Conservation (phyloP, 2,888 invertebrate species). For the Amiota communis region DNA sequence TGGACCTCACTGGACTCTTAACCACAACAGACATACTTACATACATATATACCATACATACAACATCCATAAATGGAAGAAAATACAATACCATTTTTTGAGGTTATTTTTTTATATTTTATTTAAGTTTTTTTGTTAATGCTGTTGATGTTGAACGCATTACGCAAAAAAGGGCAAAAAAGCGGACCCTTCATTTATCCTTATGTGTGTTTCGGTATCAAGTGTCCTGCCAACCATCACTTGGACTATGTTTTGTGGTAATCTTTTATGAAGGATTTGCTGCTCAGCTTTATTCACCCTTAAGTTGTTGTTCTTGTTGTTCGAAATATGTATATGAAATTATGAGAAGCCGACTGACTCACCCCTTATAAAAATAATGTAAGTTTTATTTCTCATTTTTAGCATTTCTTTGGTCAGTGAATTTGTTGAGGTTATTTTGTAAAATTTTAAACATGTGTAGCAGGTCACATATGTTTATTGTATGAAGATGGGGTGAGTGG, state of each 20-base stretch:
- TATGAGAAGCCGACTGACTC: background rate
- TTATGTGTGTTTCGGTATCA: slow-evolving; percentile 49
- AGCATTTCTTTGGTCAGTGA: slow-evolving; percentile 35
- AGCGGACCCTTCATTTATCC: slow-evolving; percentile 24
- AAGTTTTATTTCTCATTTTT: slow-evolving; percentile 57
- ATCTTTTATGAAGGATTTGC: slow-evolving; percentile 71
- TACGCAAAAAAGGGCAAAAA: slow-evolving; percentile 6
- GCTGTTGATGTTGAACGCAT: slow-evolving; percentile 7
- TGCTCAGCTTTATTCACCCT: slow-evolving; percentile 59
- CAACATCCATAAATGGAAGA: slow-evolving; percentile 16
- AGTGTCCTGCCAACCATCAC: slow-evolving; percentile 33
- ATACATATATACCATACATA: too few relatives aligned
- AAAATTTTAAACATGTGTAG: slow-evolving; percentile 60
- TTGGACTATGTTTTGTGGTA: slow-evolving; percentile 54
- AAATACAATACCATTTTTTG: slow-evolving; percentile 56
- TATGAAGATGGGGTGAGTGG: background rate
- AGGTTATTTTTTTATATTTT: slow-evolving; percentile 61
- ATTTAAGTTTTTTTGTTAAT: slow-evolving; percentile 54
- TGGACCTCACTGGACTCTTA: background rate
- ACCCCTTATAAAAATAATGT: slow-evolving; percentile 42
- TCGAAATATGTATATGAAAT: slow-evolving; percentile 43
- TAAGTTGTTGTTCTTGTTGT: slow-evolving; percentile 10
- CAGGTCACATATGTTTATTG: slow-evolving; percentile 52
- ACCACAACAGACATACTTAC: background rate
- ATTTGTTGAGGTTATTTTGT: slow-evolving; percentile 30